Conservation (phyloP, 2,888 invertebrate genomes). For the Limenitis arthemis region DNA sequence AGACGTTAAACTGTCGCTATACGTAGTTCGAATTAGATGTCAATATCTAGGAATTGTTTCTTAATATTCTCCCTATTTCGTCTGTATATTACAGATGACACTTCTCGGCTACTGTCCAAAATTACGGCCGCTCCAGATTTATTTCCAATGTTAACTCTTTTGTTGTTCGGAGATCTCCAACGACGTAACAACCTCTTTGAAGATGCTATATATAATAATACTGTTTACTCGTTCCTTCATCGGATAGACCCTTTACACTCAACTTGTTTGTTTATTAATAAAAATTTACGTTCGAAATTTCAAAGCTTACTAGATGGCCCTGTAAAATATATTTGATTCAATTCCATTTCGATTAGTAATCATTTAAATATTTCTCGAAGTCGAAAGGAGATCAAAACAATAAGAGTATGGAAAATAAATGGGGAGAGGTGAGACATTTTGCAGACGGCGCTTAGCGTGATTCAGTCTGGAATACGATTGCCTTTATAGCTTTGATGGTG, state of each 20-base stretch:
- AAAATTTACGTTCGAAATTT: conserved; percentile 19
- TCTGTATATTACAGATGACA: conserved; percentile 32
- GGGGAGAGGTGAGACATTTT: conserved; percentile 64
- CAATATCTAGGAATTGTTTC: not conserved
- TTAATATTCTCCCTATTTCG: not conserved
- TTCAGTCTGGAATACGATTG: conserved; percentile 64
- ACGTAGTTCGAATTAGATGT: too few species aligned
- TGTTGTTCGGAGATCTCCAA: conserved; percentile 45
- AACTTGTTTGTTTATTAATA: conserved; percentile 27
- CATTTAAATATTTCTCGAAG: conserved; percentile 14
- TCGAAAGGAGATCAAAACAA: conserved; percentile 20
- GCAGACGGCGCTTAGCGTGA: conserved; percentile 70
- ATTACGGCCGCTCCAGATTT: conserved; percentile 47
- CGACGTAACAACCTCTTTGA: conserved; percentile 52
- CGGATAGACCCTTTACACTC: conserved; percentile 26
- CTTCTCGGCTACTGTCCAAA: conserved; percentile 48
- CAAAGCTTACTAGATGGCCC: conserved; percentile 3
- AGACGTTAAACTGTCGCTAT: too few species aligned
- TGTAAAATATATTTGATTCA: not conserved
- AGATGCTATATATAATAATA: conserved; percentile 51
- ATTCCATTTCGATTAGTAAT: conserved; percentile 6
- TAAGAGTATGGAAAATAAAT: conserved; percentile 43
- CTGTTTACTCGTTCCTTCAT: conserved; percentile 46
- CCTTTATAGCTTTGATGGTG: conserved; percentile 62
- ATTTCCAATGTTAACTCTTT: conserved; percentile 53